Percentiles rank a stretch among this genome's conserved stretches.
phyloP scores from a whole-genome alignment of 2,797 vertebrate species.

The Microctenopoma steveboyesi region DNA sequence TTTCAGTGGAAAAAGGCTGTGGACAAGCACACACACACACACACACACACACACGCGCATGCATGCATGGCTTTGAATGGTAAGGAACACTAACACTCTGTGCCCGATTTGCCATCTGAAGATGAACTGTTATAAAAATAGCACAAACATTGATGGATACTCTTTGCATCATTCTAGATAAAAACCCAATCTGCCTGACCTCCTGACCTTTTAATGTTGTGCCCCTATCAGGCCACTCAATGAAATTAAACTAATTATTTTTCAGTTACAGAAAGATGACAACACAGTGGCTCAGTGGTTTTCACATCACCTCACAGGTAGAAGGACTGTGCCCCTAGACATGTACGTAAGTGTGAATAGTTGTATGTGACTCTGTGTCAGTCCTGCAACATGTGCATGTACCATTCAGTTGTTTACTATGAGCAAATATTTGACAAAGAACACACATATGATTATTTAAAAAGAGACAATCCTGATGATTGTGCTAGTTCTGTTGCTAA shows the following conservation, averaged over 20 bases:
- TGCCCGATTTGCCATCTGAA: neutral
- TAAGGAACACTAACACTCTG: conserved; percentile 34
- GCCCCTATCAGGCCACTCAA: neutral
- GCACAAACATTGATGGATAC: neutral
- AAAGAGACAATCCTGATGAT: neutral
- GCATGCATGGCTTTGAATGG: conserved; percentile 21
- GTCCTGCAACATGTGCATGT: too few species aligned
- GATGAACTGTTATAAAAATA: neutral
- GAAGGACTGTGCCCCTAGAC: too few species aligned
- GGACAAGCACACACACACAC: conserved; percentile 23
- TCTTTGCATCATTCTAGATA: neutral
- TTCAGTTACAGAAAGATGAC: too few species aligned
- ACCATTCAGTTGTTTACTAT: too few species aligned
- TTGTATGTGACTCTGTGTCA: too few species aligned
- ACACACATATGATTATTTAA: too few species aligned
- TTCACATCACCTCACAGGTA: too few species aligned
- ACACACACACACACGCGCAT: conserved; percentile 21
- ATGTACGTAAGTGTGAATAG: too few species aligned
- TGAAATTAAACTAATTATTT: too few species aligned
- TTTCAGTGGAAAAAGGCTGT: conserved; percentile 40
- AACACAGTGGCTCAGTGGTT: too few species aligned
- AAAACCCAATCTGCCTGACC: neutral
- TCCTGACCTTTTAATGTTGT: neutral
- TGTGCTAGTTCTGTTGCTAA: too few species aligned
- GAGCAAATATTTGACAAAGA: too few species aligned